Percentiles rank a stretch among this genome's conserved stretches.
Conservation (phyloP, 2,113 vertebrate genomes). For the Sander vitreus region DNA sequence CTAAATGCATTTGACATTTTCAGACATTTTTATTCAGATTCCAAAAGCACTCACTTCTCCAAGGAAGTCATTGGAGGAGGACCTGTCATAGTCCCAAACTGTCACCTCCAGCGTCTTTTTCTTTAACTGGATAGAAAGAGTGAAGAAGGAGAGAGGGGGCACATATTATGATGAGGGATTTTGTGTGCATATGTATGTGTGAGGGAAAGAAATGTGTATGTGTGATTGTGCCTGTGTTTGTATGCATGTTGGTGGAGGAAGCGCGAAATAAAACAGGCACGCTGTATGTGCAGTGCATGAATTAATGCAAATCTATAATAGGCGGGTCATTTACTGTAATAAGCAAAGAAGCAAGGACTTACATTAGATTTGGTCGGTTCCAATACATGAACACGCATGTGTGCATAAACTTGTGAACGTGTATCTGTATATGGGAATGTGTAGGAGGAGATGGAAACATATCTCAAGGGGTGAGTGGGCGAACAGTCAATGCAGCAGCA, state of each 20-base stretch:
- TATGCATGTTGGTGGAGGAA: background rate
- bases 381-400: slow-evolving; percentile 1
- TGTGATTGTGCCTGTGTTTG: background rate
- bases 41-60: slow-evolving; percentile 91
- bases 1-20: slow-evolving; percentile 34
- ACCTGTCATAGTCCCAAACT: slow-evolving; percentile 99
- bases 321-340: background rate
- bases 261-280: background rate
- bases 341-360: background rate
- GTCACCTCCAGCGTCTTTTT: slow-evolving; percentile 99
- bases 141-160: slow-evolving; percentile 12
- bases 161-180: slow-evolving; percentile 11
- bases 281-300: background rate
- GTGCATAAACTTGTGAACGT: background rate
- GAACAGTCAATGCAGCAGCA: background rate
- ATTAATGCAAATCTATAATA: background rate
- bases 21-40: slow-evolving; percentile 1
- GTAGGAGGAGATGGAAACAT: slow-evolving; percentile 10
- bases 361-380: background rate
- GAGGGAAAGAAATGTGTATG: background rate
- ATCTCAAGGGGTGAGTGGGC: background rate
- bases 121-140: slow-evolving; percentile 89
- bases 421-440: background rate
- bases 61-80: slow-evolving; percentile 98
- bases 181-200: background rate